Conservation (phyloP, 2,888 invertebrate species). For the Mythimna impura region DNA sequence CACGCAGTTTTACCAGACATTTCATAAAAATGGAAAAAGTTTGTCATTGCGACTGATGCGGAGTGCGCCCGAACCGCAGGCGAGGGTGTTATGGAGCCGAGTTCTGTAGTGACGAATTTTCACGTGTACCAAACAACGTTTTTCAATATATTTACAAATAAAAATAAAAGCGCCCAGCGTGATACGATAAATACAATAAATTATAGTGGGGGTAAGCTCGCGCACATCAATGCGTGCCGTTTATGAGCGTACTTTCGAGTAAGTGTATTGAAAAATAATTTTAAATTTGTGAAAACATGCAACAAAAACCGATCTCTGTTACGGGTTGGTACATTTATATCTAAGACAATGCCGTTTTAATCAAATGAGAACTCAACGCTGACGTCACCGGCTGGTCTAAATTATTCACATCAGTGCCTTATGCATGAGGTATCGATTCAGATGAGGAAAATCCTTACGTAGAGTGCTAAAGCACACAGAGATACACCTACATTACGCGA, state of each 20-base stretch:
- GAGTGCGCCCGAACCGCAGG: too few relatives aligned
- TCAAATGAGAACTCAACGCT: constrained; percentile 18
- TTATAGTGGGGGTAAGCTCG: too few relatives aligned
- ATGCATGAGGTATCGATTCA: constrained; percentile 37
- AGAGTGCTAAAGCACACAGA: background rate
- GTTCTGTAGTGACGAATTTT: too few relatives aligned
- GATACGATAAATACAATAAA: too few relatives aligned
- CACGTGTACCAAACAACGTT: too few relatives aligned
- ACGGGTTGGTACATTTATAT: constrained; percentile 2
- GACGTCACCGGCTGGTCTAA: constrained; percentile 44
- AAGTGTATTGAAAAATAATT: too few relatives aligned
- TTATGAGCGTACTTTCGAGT: too few relatives aligned
- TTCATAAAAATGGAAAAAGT: background rate
- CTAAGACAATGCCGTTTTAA: constrained; percentile 41
- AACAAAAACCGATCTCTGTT: constrained; percentile 4
- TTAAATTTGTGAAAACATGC: background rate
- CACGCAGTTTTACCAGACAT: background rate
- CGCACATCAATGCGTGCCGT: too few relatives aligned
- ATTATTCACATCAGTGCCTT: constrained; percentile 46
- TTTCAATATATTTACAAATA: too few relatives aligned
- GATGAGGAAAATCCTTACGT: constrained; percentile 54
- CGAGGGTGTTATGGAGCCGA: too few relatives aligned
- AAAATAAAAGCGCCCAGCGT: too few relatives aligned
- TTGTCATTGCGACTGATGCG: too few relatives aligned
- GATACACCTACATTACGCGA: background rate